Base-by-base conservation (phyloP, 2,797 vertebrate species). In the Anabacerthia variegaticeps region DNA sequence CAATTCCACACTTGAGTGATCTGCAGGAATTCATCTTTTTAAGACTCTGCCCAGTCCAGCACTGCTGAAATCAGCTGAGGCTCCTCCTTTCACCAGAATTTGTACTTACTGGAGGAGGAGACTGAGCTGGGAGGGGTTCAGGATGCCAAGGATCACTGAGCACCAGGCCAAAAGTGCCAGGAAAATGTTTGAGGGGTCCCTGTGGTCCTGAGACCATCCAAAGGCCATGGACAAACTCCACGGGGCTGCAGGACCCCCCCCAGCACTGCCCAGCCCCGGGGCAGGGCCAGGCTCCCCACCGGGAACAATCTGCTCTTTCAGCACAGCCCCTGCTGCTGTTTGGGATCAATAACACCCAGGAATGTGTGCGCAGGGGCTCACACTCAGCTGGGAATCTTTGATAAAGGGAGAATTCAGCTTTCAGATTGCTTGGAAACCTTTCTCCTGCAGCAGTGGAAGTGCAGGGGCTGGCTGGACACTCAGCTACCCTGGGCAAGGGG, bases 31-130 rank as follows among this genome's bases (percentile, higher is more conserved):
- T 3, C 43, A 8, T 24, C 3, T 21, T 74, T 79, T 85, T 63
- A 74, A 88, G 87, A 39, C 65, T 43, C 18, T 8, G 75, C 61
- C 81, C 4, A 1, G 34, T 24, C 55, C 34, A 44, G 80, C 51
- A 24, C 90, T 52, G 82, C 87, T 88, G 79, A n/a, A 61, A 90
- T 39, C 94, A 88, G 73, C 87, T 32, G 85, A 85, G 83, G 85
- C 91, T 94, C 84, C 86, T 89, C 81, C 80, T 79, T 87, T 76
- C 54, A 77, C 80, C 2, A 44, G 52, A 65, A 84, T 49, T 80
- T 39, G 16, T 46, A 18, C n/a, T 80, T 44, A 37, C 27, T 52
- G 73, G 76, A 63, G 68, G 3, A 84, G 83, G 93, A 88, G 88
- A 16, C 80, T 22, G 85, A 76, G 86, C 78, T 0, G 0, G 46